These are phyloP conservation scores for Drusus annulatus DNA, from an alignment of 1,140 invertebrate genomes.

Conservation along the genomic window DNA sequence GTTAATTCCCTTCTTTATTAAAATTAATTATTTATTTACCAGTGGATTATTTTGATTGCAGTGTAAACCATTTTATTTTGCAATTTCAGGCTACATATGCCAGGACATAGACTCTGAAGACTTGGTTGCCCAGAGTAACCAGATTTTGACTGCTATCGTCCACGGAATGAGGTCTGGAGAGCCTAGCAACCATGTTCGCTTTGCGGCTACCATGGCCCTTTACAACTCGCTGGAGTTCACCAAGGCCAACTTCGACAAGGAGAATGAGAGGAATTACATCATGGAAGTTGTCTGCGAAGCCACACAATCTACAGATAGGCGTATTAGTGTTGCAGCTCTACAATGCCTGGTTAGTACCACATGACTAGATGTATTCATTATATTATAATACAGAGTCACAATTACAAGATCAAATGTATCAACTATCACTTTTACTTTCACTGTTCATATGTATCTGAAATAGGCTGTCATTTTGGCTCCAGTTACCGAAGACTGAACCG, in stretches of 20 bases:
- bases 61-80: neutral
- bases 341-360: conserved; percentile 90
- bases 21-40: too few species aligned
- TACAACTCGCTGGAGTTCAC: conserved; percentile 99
- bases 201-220: conserved; percentile 97
- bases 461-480: too few species aligned
- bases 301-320: conserved; percentile 87
- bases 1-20: too few species aligned
- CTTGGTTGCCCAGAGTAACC: conserved; percentile 92
- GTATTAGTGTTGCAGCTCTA: conserved; percentile 94
- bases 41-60: too few species aligned
- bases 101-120: conserved; percentile 92
- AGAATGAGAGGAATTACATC: conserved; percentile 97
- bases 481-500: too few species aligned
- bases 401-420: too few species aligned
- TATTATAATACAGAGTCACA: too few species aligned
- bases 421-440: too few species aligned
- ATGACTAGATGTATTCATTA: too few species aligned
- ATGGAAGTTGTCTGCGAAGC: conserved; percentile 99
- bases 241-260: conserved; percentile 98
- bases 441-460: too few species aligned
- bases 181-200: conserved; percentile 87
- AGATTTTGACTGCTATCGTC: conserved; percentile 98
- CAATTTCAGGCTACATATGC: conserved; percentile 77
- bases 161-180: conserved; percentile 94